phyloP scores from a whole-genome alignment of 2,888 invertebrate species.

The Muscina levida region DNA sequence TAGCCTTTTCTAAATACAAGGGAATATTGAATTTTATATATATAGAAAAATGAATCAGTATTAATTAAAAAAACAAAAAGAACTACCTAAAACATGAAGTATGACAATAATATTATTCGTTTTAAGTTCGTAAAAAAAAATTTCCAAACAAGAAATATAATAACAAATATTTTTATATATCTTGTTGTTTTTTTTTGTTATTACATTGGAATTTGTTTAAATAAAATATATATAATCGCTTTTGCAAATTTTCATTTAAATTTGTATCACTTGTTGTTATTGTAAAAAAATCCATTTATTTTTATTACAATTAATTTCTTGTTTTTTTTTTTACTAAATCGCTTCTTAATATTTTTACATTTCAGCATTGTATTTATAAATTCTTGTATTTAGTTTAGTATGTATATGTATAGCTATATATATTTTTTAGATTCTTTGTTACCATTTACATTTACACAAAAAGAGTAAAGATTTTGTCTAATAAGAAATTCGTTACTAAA shows the following conservation, averaged over 20 bases:
- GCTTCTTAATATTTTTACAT: conserved; percentile 36
- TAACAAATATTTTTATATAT: conserved; percentile 24
- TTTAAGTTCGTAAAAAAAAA: neutral
- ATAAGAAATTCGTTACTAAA: conserved; percentile 72
- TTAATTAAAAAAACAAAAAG: too few species aligned
- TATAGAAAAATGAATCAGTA: conserved; percentile 10
- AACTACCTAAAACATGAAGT: neutral
- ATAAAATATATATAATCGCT: neutral
- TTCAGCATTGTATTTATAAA: conserved; percentile 1
- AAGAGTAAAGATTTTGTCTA: conserved; percentile 67
- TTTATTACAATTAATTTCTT: neutral
- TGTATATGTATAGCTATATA: conserved; percentile 29
- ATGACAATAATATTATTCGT: too few species aligned
- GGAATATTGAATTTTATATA: too few species aligned
- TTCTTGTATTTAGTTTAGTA: conserved; percentile 48
- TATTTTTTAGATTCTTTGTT: conserved; percentile 4
- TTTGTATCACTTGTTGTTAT: neutral
- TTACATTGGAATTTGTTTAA: too few species aligned
- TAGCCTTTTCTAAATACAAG: conserved; percentile 13
- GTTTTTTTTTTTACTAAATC: conserved; percentile 33
- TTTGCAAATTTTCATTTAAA: neutral
- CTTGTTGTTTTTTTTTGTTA: conserved; percentile 22
- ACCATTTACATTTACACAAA: conserved; percentile 55
- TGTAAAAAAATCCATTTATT: neutral
- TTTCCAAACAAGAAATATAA: neutral